These are phyloP conservation scores for Scotopteryx bipunctaria DNA, from an alignment of 2,888 invertebrate species.

Conservation along the genomic window DNA sequence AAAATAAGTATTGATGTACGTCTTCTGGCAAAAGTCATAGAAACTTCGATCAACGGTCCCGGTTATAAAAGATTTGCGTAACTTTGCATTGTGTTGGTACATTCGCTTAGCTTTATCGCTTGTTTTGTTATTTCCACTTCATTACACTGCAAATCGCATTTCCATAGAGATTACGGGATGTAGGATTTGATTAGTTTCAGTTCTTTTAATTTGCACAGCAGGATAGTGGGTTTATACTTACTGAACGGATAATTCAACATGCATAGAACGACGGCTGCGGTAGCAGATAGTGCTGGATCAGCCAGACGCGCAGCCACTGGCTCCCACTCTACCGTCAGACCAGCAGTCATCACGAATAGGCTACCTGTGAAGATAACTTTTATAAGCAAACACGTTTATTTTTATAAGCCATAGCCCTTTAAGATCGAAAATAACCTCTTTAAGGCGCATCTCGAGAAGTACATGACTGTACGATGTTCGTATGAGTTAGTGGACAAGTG, in stretches of 20 bases:
- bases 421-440: too few species aligned
- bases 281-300: slow-evolving; percentile 90
- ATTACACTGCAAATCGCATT: slow-evolving; percentile 30
- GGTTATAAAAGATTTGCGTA: slow-evolving; percentile 43
- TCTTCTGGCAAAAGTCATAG: slow-evolving; percentile 34
- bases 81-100: slow-evolving; percentile 32
- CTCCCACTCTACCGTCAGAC: slow-evolving; percentile 74
- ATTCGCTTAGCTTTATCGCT: slow-evolving; percentile 33
- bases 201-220: too few species aligned
- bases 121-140: slow-evolving; percentile 43
- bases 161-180: too few species aligned
- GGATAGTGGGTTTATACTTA: slow-evolving; percentile 58
- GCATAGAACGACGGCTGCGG: slow-evolving; percentile 88
- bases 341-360: slow-evolving; percentile 87
- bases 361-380: slow-evolving; percentile 83
- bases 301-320: slow-evolving; percentile 80
- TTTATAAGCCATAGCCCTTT: too few species aligned
- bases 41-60: slow-evolving; percentile 31
- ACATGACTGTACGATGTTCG: too few species aligned
- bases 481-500: too few species aligned
- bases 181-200: too few species aligned
- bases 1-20: slow-evolving; percentile 26
- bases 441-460: too few species aligned
- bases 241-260: slow-evolving; percentile 92
- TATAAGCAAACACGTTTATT: too few species aligned